Evolutionary conservation across 64 coral and sea anemone genomes (phyloP).

Genomic region (Hydrozoanthus tunicans): DNA sequence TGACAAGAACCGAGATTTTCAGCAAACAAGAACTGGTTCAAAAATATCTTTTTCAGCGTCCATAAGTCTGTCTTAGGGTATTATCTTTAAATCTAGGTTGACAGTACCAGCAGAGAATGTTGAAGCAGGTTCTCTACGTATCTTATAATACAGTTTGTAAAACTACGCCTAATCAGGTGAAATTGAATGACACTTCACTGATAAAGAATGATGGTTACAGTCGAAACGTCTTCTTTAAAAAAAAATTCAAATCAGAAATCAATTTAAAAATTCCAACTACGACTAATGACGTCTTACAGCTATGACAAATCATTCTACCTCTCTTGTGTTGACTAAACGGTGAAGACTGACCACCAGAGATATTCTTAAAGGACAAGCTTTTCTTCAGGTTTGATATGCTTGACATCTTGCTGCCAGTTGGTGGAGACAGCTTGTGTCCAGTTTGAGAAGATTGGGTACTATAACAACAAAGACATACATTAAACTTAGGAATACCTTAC

Average conservation of each 20-base stretch:
- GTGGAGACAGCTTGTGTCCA: conserved; percentile 79
- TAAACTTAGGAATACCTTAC: neutral
- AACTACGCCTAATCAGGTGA: neutral
- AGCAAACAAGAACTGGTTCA: too few relatives aligned
- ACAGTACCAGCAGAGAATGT: too few relatives aligned
- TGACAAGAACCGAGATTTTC: neutral
- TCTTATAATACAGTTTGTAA: too few relatives aligned
- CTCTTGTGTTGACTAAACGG: conserved; percentile 55
- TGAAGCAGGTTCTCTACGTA: too few relatives aligned
- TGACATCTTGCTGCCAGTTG: conserved; percentile 74
- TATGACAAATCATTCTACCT: neutral
- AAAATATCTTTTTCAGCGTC: too few relatives aligned
- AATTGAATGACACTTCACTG: neutral
- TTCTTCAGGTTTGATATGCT: conserved; percentile 93
- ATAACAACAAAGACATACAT: neutral
- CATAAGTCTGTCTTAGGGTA: too few relatives aligned
- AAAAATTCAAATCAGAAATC: too few relatives aligned
- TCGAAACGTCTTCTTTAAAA: too few relatives aligned
- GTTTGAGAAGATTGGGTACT: conserved; percentile 50
- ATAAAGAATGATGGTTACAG: too few relatives aligned
- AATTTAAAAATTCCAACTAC: too few relatives aligned
- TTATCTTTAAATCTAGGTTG: too few relatives aligned
- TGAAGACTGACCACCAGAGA: conserved; percentile 75
- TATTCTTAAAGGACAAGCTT: conserved; percentile 96
- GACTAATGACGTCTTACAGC: neutral